phyloP scores from a whole-genome alignment of 1,140 invertebrate genomes.

The Augochlora pura region DNA sequence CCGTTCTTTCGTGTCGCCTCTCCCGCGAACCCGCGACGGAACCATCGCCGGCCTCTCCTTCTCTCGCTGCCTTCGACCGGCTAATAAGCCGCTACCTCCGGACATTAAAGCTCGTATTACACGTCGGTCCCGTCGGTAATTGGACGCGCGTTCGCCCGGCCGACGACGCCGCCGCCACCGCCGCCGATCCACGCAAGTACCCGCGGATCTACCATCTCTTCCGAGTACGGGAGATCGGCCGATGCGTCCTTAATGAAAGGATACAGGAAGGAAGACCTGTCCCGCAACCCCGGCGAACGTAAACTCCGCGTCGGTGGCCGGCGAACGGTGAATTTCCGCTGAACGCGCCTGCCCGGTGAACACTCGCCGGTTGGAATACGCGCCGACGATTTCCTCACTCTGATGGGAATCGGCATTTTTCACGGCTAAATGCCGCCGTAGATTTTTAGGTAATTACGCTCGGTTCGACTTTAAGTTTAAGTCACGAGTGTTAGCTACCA shows the following conservation, averaged over 20 bases:
- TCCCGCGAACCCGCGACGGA: constrained; percentile 25
- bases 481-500: too few species aligned
- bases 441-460: too few species aligned
- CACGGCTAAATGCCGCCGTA: too few species aligned
- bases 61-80: constrained; percentile 9
- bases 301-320: background rate
- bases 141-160: constrained; percentile 60
- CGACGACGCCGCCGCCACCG: background rate
- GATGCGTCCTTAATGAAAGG: constrained; percentile 47
- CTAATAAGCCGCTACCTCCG: constrained; percentile 67
- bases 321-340: constrained; percentile 1
- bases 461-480: too few species aligned
- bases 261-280: constrained; percentile 27
- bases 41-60: background rate
- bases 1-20: constrained; percentile 41
- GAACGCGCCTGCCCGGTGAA: background rate
- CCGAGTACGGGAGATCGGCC: constrained; percentile 36
- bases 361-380: background rate
- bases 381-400: background rate
- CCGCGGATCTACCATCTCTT: constrained; percentile 18
- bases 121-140: constrained; percentile 61
- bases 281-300: background rate
- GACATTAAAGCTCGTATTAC: constrained; percentile 64
- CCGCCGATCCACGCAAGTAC: constrained; percentile 23
- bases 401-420: background rate